Conservation (phyloP, 2,888 invertebrate genomes). For the Desoria tigrina region DNA sequence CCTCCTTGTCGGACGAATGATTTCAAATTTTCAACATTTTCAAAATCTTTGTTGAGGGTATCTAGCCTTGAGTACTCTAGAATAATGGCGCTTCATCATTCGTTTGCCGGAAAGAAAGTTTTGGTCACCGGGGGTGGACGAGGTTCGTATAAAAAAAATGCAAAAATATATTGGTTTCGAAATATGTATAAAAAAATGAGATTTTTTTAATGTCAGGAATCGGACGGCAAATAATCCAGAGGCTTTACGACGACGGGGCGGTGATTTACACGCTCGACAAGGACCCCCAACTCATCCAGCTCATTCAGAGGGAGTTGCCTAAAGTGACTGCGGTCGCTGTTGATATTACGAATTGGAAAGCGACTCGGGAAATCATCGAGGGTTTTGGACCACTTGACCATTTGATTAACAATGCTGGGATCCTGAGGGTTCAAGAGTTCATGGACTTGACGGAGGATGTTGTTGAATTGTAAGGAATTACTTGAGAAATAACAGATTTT, state of each 20-base stretch:
- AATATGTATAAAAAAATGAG: no score
- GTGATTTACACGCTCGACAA: constrained; percentile 16
- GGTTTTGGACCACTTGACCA: constrained; percentile 13
- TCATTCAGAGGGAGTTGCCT: constrained; percentile 7
- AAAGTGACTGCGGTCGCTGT: constrained; percentile 9
- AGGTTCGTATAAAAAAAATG: constrained; percentile 10
- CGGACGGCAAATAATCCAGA: constrained; percentile 6
- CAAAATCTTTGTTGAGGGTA: no score
- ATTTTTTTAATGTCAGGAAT: constrained; percentile 1
- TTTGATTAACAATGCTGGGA: constrained; percentile 17
- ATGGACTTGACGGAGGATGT: constrained; percentile 15
- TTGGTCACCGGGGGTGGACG: constrained; percentile 31
- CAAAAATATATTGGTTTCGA: no score
- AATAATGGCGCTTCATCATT: constrained; percentile 9
- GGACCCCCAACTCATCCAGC: not conserved
- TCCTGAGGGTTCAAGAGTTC: constrained; percentile 10
- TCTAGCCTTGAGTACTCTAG: no score
- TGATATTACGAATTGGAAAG: constrained; percentile 7
- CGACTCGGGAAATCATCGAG: constrained; percentile 4
- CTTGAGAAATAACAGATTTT: not conserved
- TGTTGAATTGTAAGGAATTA: constrained; percentile 13
- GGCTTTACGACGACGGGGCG: constrained; percentile 15
- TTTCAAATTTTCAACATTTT: no score
- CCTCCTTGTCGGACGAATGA: no score
- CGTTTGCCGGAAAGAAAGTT: constrained; percentile 26